Base-by-base conservation (phyloP, 2,888 invertebrate species). In the Gonocerus acuteangulatus region DNA sequence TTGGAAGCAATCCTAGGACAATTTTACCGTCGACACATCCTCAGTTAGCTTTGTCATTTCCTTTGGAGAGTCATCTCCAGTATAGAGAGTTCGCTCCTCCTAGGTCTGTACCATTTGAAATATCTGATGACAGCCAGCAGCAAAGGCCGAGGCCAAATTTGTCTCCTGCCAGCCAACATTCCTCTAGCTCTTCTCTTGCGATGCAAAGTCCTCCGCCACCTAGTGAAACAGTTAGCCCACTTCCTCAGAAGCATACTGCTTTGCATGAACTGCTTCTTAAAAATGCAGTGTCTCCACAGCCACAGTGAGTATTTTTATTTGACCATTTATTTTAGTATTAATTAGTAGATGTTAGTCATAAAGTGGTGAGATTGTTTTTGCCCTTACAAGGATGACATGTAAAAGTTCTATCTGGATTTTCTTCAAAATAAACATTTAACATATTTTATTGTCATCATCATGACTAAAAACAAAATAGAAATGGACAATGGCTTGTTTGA, bases 181-280 rank as follows among this genome's bases (percentile, higher is more conserved):
- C 81, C 69, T 82, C 82, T 19, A 78, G 74, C 68, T 80, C 81
- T n/a, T 78, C 80, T 13, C 68, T 79, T 48, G 69, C 75, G 16
- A 73, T 74, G 36, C 73, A 71, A 59, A 73, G 74, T 60, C 68
- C 67, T 48, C 77, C 79, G 15, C 77, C 79, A 21, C 75, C 77
- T 2, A 71, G 73, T 13, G 68, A 69, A 9, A 68, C 64, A 34
- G 66, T 72, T 13, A 69, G 70, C 48, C 69, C 71, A 23, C 67
- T 69, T n/a, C 72, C 69, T 68, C 71, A 59, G 7, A 71, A 71
- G 60, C 62, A 63, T 16, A 74, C 79, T 73, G 76, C 75, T 60
- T 80, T 82, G 1, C 74, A 82, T 23, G 85, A 87, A 54, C 86
- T 86, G 70, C 73, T 89, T 65, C 73, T 89, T 54, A 77, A 86